phyloP scores from a whole-genome alignment of 2,797 vertebrate species.

The Ctenochaetus hawaiiensis region DNA sequence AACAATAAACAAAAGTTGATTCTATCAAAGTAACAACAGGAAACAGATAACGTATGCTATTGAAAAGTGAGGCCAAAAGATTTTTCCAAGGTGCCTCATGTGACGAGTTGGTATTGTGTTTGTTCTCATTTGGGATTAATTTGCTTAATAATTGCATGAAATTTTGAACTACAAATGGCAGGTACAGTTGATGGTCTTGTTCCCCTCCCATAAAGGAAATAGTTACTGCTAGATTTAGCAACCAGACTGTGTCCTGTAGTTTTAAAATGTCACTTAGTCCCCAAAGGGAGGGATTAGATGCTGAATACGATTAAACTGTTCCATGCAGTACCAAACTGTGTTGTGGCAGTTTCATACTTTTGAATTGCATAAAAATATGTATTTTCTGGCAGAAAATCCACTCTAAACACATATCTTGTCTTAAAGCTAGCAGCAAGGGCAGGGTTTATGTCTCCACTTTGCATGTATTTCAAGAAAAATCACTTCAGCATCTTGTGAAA shows the following conservation, averaged over 20 bases:
- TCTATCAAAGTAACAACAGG: background rate
- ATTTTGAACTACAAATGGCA: constrained; percentile 1
- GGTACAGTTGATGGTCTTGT: background rate
- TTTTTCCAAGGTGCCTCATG: too few species aligned
- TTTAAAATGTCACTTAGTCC: constrained; percentile 21
- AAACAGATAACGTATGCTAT: too few species aligned
- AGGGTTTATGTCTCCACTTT: constrained; percentile 3
- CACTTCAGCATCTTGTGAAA: constrained; percentile 29
- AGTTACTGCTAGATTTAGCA: background rate
- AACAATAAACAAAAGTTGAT: background rate
- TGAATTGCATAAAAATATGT: background rate
- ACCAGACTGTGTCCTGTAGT: constrained; percentile 4
- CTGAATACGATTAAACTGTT: constrained; percentile 16
- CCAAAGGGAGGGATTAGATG: constrained; percentile 6
- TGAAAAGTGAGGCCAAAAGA: too few species aligned
- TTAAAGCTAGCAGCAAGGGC: background rate
- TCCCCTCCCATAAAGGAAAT: constrained; percentile 1
- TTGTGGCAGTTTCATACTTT: constrained; percentile 1
- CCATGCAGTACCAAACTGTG: background rate
- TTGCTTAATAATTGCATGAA: background rate
- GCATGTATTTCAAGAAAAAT: constrained; percentile 31
- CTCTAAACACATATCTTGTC: constrained; percentile 4
- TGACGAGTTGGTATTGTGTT: too few species aligned
- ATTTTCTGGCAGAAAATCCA: constrained; percentile 10
- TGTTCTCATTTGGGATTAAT: background rate